A percentile compares a stretch with the other conserved stretches of the same genome.
These are phyloP conservation scores for Ornithoptera alexandrae DNA, from an alignment of 2,888 invertebrate genomes.

Conservation along the genomic window DNA sequence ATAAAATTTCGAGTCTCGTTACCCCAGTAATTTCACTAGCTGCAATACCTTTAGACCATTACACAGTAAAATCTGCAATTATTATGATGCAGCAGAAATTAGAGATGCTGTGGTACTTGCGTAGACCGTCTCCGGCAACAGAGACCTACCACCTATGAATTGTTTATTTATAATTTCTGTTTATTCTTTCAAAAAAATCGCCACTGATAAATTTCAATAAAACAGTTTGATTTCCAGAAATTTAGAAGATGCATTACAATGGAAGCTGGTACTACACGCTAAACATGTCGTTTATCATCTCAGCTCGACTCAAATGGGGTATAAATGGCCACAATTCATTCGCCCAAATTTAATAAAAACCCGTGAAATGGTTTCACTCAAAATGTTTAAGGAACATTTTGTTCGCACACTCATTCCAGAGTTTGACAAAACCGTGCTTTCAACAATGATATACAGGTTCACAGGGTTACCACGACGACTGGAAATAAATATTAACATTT, in stretches of 20 bases:
- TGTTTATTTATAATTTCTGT: too few species aligned
- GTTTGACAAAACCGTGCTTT: conserved; percentile 27
- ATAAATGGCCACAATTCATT: conserved; percentile 74
- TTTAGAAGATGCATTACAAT: conserved; percentile 3
- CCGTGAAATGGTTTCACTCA: conserved; percentile 60
- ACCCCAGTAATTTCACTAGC: too few species aligned
- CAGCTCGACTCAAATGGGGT: conserved; percentile 25
- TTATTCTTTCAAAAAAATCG: too few species aligned
- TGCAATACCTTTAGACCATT: too few species aligned
- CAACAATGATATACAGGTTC: conserved; percentile 30
- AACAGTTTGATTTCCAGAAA: conserved; percentile 19
- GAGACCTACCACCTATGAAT: too few species aligned
- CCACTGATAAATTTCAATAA: too few species aligned
- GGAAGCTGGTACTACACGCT: conserved; percentile 8
- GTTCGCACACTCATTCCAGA: conserved; percentile 60
- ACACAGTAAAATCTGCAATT: too few species aligned
- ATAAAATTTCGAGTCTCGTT: too few species aligned
- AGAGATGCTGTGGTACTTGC: too few species aligned
- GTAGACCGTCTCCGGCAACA: too few species aligned
- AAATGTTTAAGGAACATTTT: conserved; percentile 47
- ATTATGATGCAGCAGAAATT: too few species aligned
- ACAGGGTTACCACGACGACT: conserved; percentile 28
- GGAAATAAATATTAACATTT: background rate
- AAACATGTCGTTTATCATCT: conserved; percentile 27
- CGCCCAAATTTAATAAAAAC: conserved; percentile 49